A percentile compares a stretch with the other conserved stretches of the same genome.
Conservation (phyloP, 2,888 invertebrate species). For the Drosophila algonquin region DNA sequence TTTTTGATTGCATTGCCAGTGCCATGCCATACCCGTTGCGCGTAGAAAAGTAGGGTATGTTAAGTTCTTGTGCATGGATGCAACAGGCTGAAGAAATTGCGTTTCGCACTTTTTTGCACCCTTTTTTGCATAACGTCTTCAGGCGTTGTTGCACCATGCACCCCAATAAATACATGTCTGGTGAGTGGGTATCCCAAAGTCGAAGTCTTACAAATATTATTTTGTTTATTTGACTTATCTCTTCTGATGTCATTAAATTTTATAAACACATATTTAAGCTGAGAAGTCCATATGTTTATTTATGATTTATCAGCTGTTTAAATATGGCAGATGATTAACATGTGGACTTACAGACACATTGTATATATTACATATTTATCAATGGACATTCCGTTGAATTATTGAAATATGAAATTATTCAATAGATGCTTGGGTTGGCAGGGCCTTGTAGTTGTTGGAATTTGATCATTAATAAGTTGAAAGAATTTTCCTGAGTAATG, state of each 20-base stretch:
- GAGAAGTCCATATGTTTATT: conserved; percentile 40
- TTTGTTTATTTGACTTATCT: not conserved
- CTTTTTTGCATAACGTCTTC: too few relatives aligned
- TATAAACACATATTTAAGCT: not conserved
- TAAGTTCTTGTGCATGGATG: not conserved
- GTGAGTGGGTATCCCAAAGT: not conserved
- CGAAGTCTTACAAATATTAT: not conserved
- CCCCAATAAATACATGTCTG: conserved; percentile 7
- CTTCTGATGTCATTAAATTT: not conserved
- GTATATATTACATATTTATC: not conserved
- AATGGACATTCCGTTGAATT: conserved; percentile 7
- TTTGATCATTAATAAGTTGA: conserved; percentile 21
- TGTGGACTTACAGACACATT: conserved; percentile 21
- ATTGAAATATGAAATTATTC: conserved; percentile 10
- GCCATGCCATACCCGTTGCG: not conserved
- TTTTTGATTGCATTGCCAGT: conserved; percentile 16
- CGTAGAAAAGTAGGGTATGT: not conserved
- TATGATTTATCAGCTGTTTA: conserved; percentile 57
- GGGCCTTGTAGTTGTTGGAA: not conserved
- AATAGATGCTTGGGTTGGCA: conserved; percentile 5
- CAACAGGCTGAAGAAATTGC: not conserved
- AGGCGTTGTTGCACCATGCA: too few relatives aligned
- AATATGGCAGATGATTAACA: conserved; percentile 31
- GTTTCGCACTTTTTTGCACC: too few relatives aligned
- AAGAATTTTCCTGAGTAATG: conserved; percentile 25